Base-by-base conservation (phyloP, 1,140 invertebrate species). In the Trigoniulus corallinus region DNA sequence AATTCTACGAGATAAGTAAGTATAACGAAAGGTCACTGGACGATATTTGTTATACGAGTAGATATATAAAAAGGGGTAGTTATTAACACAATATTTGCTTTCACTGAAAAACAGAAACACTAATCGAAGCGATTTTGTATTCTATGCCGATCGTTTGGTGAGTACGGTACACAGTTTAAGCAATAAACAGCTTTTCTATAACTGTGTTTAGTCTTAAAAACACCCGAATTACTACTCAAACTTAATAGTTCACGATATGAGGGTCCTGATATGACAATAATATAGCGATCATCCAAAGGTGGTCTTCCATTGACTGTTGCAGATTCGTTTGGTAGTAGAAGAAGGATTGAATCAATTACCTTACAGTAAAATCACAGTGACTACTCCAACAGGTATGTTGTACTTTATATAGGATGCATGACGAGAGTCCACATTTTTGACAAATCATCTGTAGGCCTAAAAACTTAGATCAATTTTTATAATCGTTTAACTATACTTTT, bases 261-360 rank as follows among this genome's bases (percentile, higher is more conserved):
- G 12, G 34, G n/a, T 39, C 10, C 10, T n/a, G 10, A 12, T 39
- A n/a, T n/a, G n/a, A 10, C 10, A n/a, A 39, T 39, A 12, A 10
- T 39, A 10, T 12, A n/a, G 34, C n/a, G n/a, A 39, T n/a, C 34
- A 10, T 39, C 10, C 34, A 39, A 39, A 39, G 34, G 10, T 39
- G 10, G 34, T n/a, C n/a, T 58, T 55, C 41, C 46, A 34, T 53
- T 39, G 58, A 56, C 29, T 45, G 7, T 56, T 54, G 34, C 62
- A 93, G 64, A 95, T 96, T 60, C 76, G 91, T 22, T 69, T 98
- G 46, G 89, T 98, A 2, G 94, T 99, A 56, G 95, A 99, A 70
- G 94, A 98, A 71, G 95, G 92, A 57, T 72, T 99, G 27, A 98
- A 98, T 68, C 89, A 95, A 62, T 70, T 99, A 42, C 93, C 94